phyloP scores from a whole-genome alignment of 2,797 vertebrate genomes.

The Myoxocephalus aenaeus region DNA sequence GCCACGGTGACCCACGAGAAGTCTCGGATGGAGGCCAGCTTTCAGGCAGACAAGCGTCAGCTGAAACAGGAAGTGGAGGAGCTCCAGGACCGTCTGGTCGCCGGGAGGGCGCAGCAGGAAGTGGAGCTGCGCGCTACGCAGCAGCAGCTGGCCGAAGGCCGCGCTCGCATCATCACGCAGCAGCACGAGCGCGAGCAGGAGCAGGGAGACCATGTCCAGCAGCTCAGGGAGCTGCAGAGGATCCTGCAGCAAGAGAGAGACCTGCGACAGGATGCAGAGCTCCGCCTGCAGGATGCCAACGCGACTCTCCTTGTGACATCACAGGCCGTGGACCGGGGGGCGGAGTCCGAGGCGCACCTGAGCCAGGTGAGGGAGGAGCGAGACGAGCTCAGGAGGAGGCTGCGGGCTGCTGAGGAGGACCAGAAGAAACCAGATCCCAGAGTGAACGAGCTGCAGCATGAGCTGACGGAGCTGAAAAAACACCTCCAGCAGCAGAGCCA shows the following conservation, averaged over 20 bases:
- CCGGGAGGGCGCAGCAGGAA: conserved; percentile 69
- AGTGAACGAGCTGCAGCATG: conserved; percentile 85
- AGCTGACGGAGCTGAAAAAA: conserved; percentile 83
- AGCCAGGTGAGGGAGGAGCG: conserved; percentile 82
- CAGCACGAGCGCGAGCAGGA: conserved; percentile 93
- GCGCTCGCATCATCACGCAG: conserved; percentile 89
- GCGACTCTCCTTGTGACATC: conserved; percentile 73
- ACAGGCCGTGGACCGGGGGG: conserved; percentile 76
- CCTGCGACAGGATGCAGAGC: conserved; percentile 87
- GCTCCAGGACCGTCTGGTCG: conserved; percentile 77
- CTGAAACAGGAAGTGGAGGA: conserved; percentile 92
- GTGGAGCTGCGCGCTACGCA: conserved; percentile 79
- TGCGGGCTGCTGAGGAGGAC: conserved; percentile 79
- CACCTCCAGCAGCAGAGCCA: conserved; percentile 89
- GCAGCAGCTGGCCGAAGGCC: conserved; percentile 89
- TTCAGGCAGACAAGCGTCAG: conserved; percentile 91
- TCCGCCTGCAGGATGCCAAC: conserved; percentile 85
- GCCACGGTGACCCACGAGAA: conserved; percentile 95
- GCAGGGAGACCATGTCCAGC: conserved; percentile 90
- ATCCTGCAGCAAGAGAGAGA: conserved; percentile 91
- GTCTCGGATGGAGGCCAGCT: conserved; percentile 95
- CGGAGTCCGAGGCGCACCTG: conserved; percentile 82
- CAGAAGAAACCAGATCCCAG: conserved; percentile 83
- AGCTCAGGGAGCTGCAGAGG: conserved; percentile 93
- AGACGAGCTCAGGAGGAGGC: conserved; percentile 82